Evolutionary conservation across 2,113 vertebrate species (phyloP).

Genomic region (Rhynchopsitta pachyrhyncha): DNA sequence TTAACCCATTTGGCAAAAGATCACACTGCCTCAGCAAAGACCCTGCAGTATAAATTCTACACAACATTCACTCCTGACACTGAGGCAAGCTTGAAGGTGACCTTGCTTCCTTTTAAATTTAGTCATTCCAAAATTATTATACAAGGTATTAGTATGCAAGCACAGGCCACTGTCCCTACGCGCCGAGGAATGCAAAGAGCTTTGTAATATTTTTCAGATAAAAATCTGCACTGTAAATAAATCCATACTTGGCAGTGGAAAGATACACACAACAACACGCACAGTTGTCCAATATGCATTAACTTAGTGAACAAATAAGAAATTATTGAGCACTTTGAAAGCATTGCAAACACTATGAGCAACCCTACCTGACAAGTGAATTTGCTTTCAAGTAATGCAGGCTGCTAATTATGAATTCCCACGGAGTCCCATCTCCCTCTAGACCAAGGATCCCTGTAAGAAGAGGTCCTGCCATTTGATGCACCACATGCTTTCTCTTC

Average conservation of each 20-base stretch:
- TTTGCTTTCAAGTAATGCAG: not conserved
- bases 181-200: not conserved
- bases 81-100: not conserved
- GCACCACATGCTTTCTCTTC: rapidly evolving
- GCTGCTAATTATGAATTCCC: not conserved
- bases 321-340: not conserved
- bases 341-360: not conserved
- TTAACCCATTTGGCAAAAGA: not conserved
- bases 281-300: not conserved
- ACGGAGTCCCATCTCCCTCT: not conserved
- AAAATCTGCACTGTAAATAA: not conserved
- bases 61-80: not conserved
- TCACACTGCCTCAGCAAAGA: not conserved
- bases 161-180: not conserved
- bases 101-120: not conserved
- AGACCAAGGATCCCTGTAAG: not conserved
- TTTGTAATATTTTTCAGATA: not conserved
- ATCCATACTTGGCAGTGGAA: not conserved
- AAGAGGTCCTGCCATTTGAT: not conserved
- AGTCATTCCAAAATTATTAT: not conserved
- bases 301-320: not conserved
- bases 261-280: not conserved
- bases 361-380: not conserved
- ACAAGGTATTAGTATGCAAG: not conserved
- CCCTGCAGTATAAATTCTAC: not conserved